Evolutionary conservation across 2,113 vertebrate genomes (phyloP).

Genomic region (Centrocercus urophasianus): DNA sequence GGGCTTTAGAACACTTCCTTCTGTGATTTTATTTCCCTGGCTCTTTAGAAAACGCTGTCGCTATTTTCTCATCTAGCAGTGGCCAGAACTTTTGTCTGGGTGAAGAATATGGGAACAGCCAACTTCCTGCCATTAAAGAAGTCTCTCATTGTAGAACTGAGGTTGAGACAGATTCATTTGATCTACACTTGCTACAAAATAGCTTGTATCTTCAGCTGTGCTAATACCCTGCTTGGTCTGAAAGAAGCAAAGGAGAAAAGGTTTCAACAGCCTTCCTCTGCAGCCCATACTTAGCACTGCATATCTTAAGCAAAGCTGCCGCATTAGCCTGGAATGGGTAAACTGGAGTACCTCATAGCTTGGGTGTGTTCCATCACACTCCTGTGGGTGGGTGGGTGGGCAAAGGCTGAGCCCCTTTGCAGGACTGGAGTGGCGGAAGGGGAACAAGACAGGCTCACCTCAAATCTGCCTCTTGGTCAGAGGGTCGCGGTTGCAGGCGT

Average conservation of each 20-base stretch:
- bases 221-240: background rate
- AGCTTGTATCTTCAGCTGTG: background rate
- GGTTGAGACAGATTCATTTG: background rate
- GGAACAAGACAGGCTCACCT: background rate
- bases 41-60: slow-evolving; percentile 16
- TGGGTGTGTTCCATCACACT: background rate
- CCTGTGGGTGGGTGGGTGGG: background rate
- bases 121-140: slow-evolving; percentile 5
- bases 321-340: background rate
- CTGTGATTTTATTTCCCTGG: background rate
- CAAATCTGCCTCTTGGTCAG: background rate
- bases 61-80: slow-evolving; percentile 25
- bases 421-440: background rate
- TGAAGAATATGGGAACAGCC: background rate
- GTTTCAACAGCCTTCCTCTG: background rate
- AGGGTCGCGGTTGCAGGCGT: background rate
- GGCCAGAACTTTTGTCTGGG: slow-evolving; percentile 37
- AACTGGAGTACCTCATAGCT: background rate
- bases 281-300: background rate
- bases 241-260: background rate
- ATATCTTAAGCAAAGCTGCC: background rate
- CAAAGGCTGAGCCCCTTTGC: accelerated
- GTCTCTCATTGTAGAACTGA: background rate
- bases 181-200: background rate
- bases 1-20: slow-evolving; percentile 28